Evolutionary conservation across 2,113 vertebrate genomes (phyloP), one percentile per base, ranked within the genome.

Genomic region (Catagonus wagneri): DNA sequence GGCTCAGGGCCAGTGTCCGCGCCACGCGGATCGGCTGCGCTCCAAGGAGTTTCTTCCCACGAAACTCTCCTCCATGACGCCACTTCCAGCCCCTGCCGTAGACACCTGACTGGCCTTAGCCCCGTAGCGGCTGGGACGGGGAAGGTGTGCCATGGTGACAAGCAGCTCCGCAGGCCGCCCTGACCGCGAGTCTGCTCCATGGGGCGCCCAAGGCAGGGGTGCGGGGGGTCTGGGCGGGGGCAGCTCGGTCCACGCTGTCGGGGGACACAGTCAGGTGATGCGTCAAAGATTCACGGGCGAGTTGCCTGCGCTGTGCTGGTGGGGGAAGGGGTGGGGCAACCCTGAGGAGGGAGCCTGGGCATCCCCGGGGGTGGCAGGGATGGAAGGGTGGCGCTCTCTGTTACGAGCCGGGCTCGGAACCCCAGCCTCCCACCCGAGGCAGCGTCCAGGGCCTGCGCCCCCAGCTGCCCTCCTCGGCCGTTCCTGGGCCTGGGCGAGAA

Each of bases 101-200:
- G 76, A n/a, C 7, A 25, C 36, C 58, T 52, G 6, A 29, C 68
- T 36, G 66, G 23, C 44, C 13, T 0, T 15, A 13, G 36, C n/a
- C 10, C 25, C 0, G 0, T 3, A 1, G 60, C 23, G 2, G 29
- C 66, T 52, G 56, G 79, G 60, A 34, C 6, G 4, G 52, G 34
- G 27, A 39, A 22, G 20, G 1, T 0, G 4, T 34, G 85, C 32
- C 1, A 4, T 19, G 29, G n/a, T 3, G 4, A 44, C 16, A 2
- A 44, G 76, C 22, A 0, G 8, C 36, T 50, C 61, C 22, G 1
- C 11, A 0, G 1, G 27, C 29, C 78, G 29, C 58, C 8, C 2
- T 0, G 0, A 4, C 2, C 0, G 3, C 2, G 7, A 1, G 1
- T 61, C 32, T 29, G 23, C 1, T 2, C 65, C 0, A 0, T 2